Base-by-base conservation (phyloP, 2,797 vertebrate genomes). In the Periparus ater region DNA sequence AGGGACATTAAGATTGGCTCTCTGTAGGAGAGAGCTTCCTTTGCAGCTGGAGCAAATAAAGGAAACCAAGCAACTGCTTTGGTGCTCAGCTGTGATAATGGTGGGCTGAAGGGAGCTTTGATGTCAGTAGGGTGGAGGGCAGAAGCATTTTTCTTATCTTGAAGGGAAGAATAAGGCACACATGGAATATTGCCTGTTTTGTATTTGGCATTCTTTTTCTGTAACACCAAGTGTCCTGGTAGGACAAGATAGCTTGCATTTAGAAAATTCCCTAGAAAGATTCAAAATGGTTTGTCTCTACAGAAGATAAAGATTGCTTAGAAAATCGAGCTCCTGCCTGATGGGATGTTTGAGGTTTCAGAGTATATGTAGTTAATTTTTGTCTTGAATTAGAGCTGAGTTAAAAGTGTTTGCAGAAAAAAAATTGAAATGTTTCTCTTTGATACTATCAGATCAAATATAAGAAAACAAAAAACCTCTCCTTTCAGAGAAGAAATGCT, bases 401-500 rank as follows among this genome's bases (percentile, higher is more conserved):
- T 67, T 44, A 82, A 55, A 94, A 91, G 9, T 76, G 40, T 65
- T 91, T 88, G 79, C 29, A 78, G 78, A 67, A 88, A 82, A 88
- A 54, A 75, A 44, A 0, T 13, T 7, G 42, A 80, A 78, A 70
- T 50, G 8, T 88, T 94, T 90, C 12, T 86, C 13, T 91, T 71
- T 85, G 40, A 75, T 71, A 55, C 26, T 53, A 70, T 87, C 48
- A 76, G 51, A 76, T 65, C 53, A 70, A 76, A 73, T 40, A 40
- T 45, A 73, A 75, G 48, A 85, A 88, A 85, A 66, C 23, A 87
- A 81, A 88, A 86, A 32, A 75, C 20, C 4, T 73, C 19, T 88
- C 8, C 5, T 90, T 90, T 76, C 67, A 74, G 45, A 73, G 60
- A 68, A 80, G 61, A 95, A 96, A 93, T 94, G 40, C 38, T 85